Base-by-base conservation (phyloP, 2,113 vertebrate genomes). In the Aegithalos caudatus region DNA sequence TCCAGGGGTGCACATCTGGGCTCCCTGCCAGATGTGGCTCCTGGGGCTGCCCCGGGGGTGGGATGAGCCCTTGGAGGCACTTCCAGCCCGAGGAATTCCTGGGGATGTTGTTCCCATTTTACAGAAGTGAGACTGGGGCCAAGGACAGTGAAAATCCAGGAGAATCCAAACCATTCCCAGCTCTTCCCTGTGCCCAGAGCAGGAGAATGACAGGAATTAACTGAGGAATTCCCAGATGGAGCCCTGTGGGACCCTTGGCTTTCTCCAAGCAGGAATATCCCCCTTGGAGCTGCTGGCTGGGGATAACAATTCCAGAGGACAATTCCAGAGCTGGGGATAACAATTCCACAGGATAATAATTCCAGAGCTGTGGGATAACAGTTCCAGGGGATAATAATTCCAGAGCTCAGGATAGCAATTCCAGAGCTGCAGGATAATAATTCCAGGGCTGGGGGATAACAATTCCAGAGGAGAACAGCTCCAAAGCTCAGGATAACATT, bases 91-190 rank as follows among this genome's bases (percentile, higher is more conserved):
- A 3, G 6, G n/a, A 57, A 16, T 54, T 33, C 16, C 33, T 33
- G 2, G 35, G 44, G 8, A 17, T 18, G 4, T 57, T 23, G 10
- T 17, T 71, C 10, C 47, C 1, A 0, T 35, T 53, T 31, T 54
- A 15, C 31, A 15, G 60, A 2, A 12, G 48, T 60, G 38, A 86
- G 62, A 35, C 74, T 65, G 71, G 92, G 81, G 79, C 62, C 65
- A 6, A 13, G 40, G 37, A 24, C 8, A 6, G 6, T 0, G 1
- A 61, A 48, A 12, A 23, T 17, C 8, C 10, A 10, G 44, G 38
- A 82, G 58, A 78, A 23, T 2, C 23, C 77, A 51, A 65, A 51
- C 18, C 45, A 60, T 31, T 45, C 40, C 61, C 31, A 71, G n/a
- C 79, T 72, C 37, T 17, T 42, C 50, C 22, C 70, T 77, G 31